These are phyloP conservation scores for Eristalinus sepulchralis DNA, from an alignment of 2,888 invertebrate genomes.

Conservation along the genomic window DNA sequence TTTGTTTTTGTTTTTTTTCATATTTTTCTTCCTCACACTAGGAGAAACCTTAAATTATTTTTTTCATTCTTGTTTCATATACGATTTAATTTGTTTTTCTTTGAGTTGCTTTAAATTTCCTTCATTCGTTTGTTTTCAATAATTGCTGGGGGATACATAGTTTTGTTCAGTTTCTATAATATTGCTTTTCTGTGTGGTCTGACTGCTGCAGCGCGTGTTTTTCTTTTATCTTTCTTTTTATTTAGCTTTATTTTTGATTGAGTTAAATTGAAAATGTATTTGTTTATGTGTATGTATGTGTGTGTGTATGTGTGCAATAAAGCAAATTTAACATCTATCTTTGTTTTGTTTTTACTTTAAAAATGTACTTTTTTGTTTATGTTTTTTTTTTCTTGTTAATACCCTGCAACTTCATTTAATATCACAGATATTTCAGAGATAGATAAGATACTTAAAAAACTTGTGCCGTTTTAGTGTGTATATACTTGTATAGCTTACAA, in stretches of 20 bases:
- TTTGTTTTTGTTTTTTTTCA: slow-evolving; percentile 21
- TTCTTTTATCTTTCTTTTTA: slow-evolving; percentile 3
- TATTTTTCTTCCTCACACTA: slow-evolving; percentile 47
- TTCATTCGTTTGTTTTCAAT: slow-evolving; percentile 56
- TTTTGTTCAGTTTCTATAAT: slow-evolving; percentile 54
- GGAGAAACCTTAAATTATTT: slow-evolving; percentile 69
- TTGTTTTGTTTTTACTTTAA: slow-evolving; percentile 66
- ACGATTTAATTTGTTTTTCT: slow-evolving; percentile 9
- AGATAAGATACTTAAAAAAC: slow-evolving; percentile 76
- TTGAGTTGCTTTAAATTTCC: slow-evolving; percentile 56
- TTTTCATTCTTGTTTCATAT: slow-evolving; percentile 28
- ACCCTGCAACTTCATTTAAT: slow-evolving; percentile 80
- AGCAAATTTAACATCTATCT: slow-evolving; percentile 70
- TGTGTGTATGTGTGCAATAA: slow-evolving; percentile 56
- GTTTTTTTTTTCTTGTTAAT: slow-evolving; percentile 75
- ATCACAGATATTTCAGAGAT: slow-evolving; percentile 80
- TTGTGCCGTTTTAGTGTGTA: slow-evolving; percentile 76
- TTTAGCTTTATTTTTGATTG: slow-evolving; percentile 20
- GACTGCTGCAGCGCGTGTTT: slow-evolving; percentile 58
- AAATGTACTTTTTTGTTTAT: slow-evolving; percentile 19
- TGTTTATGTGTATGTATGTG: slow-evolving; percentile 30
- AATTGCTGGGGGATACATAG: slow-evolving; percentile 65
- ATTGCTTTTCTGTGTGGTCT: slow-evolving; percentile 66
- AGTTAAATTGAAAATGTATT: slow-evolving; percentile 44
- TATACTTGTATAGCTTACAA: slow-evolving; percentile 60